These are phyloP conservation scores for Hormaphis cornu DNA, from an alignment of 1,140 invertebrate species.

Conservation along the genomic window DNA sequence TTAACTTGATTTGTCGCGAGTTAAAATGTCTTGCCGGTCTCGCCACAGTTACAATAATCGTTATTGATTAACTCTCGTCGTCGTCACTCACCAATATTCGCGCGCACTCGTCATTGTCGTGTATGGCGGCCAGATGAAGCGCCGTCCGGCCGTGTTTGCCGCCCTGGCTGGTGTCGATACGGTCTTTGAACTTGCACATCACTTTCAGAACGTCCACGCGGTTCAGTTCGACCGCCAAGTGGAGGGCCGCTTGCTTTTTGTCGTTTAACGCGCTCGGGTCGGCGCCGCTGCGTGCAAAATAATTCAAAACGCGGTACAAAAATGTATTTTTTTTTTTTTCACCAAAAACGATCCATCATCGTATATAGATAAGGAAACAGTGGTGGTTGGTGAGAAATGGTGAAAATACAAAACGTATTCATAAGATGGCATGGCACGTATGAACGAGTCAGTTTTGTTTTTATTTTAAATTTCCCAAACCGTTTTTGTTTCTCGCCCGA, in stretches of 20 bases:
- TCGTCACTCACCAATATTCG: slow-evolving; percentile 57
- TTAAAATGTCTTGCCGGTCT: too few relatives aligned
- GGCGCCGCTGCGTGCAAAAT: slow-evolving; percentile 50
- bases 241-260: slow-evolving; percentile 64
- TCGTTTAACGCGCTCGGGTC: slow-evolving; percentile 61
- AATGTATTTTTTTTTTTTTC: too few relatives aligned
- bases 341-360: too few relatives aligned
- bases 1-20: too few relatives aligned
- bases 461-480: too few relatives aligned
- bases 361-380: too few relatives aligned
- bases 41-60: background rate
- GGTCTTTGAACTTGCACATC: slow-evolving; percentile 55
- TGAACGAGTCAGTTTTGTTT: too few relatives aligned
- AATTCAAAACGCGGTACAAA: too few relatives aligned
- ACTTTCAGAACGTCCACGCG: slow-evolving; percentile 56
- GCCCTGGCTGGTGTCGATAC: slow-evolving; percentile 58
- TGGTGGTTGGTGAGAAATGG: too few relatives aligned
- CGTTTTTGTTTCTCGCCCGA: too few relatives aligned
- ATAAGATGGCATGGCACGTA: too few relatives aligned
- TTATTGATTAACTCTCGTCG: background rate
- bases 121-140: slow-evolving; percentile 69
- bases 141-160: slow-evolving; percentile 71
- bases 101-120: slow-evolving; percentile 68
- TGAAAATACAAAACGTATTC: too few relatives aligned
- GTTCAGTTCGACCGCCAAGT: slow-evolving; percentile 67